Evolutionary conservation across 1,140 invertebrate genomes (phyloP).

Genomic region (Drosophila saltans): DNA sequence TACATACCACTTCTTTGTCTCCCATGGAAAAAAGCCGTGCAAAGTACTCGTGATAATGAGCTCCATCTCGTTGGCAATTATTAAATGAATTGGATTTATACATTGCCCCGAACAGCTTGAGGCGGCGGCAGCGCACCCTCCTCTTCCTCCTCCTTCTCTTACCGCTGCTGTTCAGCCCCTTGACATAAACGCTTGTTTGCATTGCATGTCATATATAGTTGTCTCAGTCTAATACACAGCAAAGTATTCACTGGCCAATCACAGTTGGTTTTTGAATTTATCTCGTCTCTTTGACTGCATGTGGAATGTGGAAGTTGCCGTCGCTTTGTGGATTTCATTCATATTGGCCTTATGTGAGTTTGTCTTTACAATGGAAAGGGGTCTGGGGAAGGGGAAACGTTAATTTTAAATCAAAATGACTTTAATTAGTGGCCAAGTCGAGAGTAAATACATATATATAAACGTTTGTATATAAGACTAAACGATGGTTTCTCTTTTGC

Average conservation of each 20-base stretch:
- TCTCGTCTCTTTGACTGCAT: constrained; percentile 41
- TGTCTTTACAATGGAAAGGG: neutral
- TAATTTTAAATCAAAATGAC: constrained; percentile 43
- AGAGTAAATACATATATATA: neutral
- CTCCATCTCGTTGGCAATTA: constrained; percentile 83
- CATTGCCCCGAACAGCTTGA: constrained; percentile 37
- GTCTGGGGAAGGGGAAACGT: constrained; percentile 18
- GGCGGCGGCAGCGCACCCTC: constrained; percentile 23
- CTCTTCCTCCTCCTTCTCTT: neutral
- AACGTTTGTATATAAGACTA: neutral
- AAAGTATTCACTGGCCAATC: constrained; percentile 54
- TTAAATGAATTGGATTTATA: constrained; percentile 83
- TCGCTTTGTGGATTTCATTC: constrained; percentile 57
- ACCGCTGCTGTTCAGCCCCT: neutral
- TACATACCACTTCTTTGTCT: constrained; percentile 1
- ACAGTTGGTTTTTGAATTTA: constrained; percentile 45
- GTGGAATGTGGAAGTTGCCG: constrained; percentile 63
- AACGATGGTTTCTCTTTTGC: neutral
- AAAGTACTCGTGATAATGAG: constrained; percentile 82
- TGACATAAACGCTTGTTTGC: constrained; percentile 44
- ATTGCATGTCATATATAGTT: constrained; percentile 19
- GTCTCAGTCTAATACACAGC: constrained; percentile 25
- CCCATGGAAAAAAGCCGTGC: constrained; percentile 65
- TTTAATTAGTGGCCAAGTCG: constrained; percentile 56
- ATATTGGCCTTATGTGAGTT: neutral